Evolutionary conservation across 2,888 invertebrate species (phyloP).

Genomic region (Pammene aurita): DNA sequence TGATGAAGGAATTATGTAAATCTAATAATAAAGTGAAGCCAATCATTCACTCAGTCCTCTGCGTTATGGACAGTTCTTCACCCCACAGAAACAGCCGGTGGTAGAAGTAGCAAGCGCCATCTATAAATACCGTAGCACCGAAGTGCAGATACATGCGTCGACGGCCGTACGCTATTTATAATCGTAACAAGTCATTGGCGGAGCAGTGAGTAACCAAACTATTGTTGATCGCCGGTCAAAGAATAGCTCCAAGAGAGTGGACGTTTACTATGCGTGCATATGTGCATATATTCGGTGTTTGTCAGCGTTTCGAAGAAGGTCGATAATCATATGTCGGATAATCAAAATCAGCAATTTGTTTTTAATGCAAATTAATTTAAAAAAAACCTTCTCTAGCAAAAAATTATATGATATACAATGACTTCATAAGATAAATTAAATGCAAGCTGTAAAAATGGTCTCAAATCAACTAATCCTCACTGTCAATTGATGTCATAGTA

Average conservation of each 20-base stretch:
- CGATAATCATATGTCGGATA: no score
- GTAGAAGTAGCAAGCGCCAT: constrained; percentile 39
- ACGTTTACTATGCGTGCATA: constrained; percentile 11
- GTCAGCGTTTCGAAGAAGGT: constrained; percentile 4
- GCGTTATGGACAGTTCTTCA: constrained; percentile 21
- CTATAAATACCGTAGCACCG: constrained; percentile 44
- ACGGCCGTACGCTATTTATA: constrained; percentile 49
- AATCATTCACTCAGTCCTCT: background rate
- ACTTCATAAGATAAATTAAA: no score
- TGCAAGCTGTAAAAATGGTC: no score
- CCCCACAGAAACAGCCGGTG: constrained; percentile 34
- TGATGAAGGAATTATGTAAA: no score
- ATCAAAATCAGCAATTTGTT: background rate
- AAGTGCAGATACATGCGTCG: constrained; percentile 42
- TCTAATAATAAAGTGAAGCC: no score
- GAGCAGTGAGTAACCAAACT: constrained; percentile 54
- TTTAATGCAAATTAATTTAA: no score
- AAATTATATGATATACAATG: no score
- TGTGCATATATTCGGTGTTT: background rate
- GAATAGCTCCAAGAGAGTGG: constrained; percentile 35
- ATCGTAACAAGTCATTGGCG: constrained; percentile 45
- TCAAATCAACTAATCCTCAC: no score
- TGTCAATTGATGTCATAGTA: no score
- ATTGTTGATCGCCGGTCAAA: constrained; percentile 57
- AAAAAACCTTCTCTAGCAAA: no score